A percentile compares a stretch with the other conserved stretches of the same genome.
phyloP scores from a whole-genome alignment of 2,113 vertebrate genomes.

The Anarrhichthys ocellatus region DNA sequence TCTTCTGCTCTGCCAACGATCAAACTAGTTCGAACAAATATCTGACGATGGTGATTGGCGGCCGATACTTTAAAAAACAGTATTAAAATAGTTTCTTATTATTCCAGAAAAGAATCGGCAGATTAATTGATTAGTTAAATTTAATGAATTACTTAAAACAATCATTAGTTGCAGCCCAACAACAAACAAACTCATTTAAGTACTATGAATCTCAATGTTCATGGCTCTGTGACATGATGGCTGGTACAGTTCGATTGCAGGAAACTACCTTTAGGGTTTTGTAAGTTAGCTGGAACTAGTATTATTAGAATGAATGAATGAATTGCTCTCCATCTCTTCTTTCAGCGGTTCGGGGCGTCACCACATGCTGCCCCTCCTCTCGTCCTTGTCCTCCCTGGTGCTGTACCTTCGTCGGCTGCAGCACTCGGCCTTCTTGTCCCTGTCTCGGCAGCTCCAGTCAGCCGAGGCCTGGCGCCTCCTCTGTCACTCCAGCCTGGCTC shows the following conservation, averaged over 20 bases:
- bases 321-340: not conserved
- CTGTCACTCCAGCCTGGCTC: constrained; percentile 85
- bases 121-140: not conserved
- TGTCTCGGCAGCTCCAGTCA: constrained; percentile 80
- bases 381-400: constrained; percentile 83
- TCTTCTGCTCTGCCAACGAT: not conserved
- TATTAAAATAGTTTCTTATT: not conserved
- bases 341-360: constrained; percentile 74
- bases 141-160: not conserved
- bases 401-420: constrained; percentile 84
- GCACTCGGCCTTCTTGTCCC: constrained; percentile 82
- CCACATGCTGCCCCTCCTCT: constrained; percentile 84
- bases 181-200: not conserved
- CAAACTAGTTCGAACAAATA: not conserved
- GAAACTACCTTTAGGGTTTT: too few relatives aligned
- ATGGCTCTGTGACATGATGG: not conserved
- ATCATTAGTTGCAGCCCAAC: not conserved
- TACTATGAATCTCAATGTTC: not conserved
- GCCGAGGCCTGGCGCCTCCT: constrained; percentile 85
- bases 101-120: not conserved
- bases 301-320: not conserved
- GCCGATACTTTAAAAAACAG: too few relatives aligned
- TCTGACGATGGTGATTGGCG: too few relatives aligned
- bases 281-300: not conserved
- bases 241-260: not conserved